A percentile compares a stretch with the other conserved stretches of the same genome.
These are phyloP conservation scores for Coracias cyanogaster DNA, from an alignment of 2,797 vertebrate genomes.

Conservation along the genomic window DNA sequence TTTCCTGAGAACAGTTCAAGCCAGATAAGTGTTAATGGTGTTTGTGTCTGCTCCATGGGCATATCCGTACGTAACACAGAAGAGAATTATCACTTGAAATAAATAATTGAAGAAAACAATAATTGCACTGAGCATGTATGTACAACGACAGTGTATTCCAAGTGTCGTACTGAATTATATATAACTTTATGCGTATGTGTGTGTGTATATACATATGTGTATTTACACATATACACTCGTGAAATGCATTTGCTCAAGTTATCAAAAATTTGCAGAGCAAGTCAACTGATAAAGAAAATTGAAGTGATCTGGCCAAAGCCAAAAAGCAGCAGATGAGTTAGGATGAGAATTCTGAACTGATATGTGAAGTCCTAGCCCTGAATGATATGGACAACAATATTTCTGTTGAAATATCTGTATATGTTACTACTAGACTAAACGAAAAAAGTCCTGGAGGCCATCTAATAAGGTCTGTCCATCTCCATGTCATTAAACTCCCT, in stretches of 20 bases:
- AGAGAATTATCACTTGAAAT: not conserved
- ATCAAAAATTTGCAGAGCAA: not conserved
- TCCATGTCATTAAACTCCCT: not conserved
- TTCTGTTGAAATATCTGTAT: not conserved
- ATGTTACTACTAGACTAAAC: not conserved
- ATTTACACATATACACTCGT: not conserved
- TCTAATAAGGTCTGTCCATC: not conserved
- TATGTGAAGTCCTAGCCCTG: not conserved
- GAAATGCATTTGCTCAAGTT: not conserved
- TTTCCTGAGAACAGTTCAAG: not conserved
- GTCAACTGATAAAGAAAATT: not conserved
- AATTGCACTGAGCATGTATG: not conserved
- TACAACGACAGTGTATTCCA: not conserved
- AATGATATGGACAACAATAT: not conserved
- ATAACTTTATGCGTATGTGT: not conserved
- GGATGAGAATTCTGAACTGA: not conserved
- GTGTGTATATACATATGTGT: fast-evolving
- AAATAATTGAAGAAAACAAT: not conserved
- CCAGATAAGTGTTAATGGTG: not conserved
- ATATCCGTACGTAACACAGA: not conserved
- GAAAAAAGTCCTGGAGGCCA: not conserved
- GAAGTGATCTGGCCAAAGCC: not conserved
- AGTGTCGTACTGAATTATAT: not conserved
- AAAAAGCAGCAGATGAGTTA: not conserved
- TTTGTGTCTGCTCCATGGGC: not conserved